Conservation (phyloP, 2,888 invertebrate species). For the Cheilosia impressa region DNA sequence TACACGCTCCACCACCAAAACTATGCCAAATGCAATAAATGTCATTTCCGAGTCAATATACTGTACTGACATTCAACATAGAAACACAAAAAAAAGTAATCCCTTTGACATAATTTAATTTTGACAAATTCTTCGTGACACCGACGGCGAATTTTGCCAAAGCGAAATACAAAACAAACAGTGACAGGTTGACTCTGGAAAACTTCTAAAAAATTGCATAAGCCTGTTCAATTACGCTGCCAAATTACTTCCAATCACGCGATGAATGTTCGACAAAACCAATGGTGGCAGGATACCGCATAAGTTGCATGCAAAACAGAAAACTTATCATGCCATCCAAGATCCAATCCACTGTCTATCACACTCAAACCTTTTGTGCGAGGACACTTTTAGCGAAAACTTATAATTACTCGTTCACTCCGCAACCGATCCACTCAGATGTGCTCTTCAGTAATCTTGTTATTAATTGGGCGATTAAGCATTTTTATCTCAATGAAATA, state of each 20-base stretch:
- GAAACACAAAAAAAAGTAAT: background rate
- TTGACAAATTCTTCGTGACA: slow-evolving; percentile 66
- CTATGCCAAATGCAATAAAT: background rate
- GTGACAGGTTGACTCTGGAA: slow-evolving; percentile 26
- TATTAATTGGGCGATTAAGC: slow-evolving; percentile 1
- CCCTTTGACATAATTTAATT: slow-evolving; percentile 46
- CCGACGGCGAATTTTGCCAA: slow-evolving; percentile 43
- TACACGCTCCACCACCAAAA: background rate
- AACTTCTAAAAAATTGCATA: slow-evolving; percentile 60
- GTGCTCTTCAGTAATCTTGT: background rate
- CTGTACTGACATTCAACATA: background rate
- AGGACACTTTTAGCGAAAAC: too few species aligned
- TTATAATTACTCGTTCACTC: too few species aligned
- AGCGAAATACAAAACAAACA: slow-evolving; percentile 27
- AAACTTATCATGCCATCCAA: background rate
- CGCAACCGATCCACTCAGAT: background rate
- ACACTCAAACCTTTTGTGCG: background rate
- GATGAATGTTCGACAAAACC: slow-evolving; percentile 9
- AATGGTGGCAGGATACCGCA: slow-evolving; percentile 21
- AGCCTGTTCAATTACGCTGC: slow-evolving; percentile 59
- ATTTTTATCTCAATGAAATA: background rate
- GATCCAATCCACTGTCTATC: background rate
- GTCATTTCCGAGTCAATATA: background rate
- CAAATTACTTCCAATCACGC: slow-evolving; percentile 61
- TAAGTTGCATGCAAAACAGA: slow-evolving; percentile 8